These are phyloP conservation scores for Philotrypesis tridentata DNA, from an alignment of 1,140 invertebrate species.

Conservation along the genomic window DNA sequence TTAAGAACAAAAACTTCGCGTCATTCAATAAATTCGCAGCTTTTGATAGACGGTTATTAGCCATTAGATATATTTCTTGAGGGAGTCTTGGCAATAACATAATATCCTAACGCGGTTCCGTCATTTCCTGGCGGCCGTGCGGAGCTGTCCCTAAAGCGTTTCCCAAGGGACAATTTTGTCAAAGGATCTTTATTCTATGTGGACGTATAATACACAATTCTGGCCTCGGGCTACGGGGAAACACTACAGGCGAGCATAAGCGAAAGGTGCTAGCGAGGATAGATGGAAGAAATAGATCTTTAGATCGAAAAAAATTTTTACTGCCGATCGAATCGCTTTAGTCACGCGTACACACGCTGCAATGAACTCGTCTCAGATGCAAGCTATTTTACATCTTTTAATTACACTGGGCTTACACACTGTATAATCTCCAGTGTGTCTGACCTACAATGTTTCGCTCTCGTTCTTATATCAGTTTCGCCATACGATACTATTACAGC, in stretches of 20 bases:
- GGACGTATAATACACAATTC: constrained; percentile 70
- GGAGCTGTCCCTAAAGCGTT: constrained; percentile 65
- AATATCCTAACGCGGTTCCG: constrained; percentile 73
- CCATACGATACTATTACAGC: no score
- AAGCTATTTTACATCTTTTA: neutral
- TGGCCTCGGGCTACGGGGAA: constrained; percentile 65
- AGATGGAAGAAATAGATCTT: constrained; percentile 38
- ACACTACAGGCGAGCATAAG: constrained; percentile 52
- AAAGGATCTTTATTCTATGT: constrained; percentile 74
- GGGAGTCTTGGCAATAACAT: constrained; percentile 65
- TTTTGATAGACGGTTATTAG: neutral
- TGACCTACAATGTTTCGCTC: no score
- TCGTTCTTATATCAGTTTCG: no score
- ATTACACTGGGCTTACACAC: no score
- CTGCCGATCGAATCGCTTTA: neutral
- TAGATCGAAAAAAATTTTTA: constrained; percentile 40
- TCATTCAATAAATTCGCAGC: neutral
- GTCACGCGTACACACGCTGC: neutral
- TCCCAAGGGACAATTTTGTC: constrained; percentile 73
- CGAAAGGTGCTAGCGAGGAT: constrained; percentile 20
- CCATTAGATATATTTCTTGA: constrained; percentile 57
- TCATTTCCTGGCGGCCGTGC: constrained; percentile 72
- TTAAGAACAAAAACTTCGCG: no score
- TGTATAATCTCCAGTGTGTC: no score
- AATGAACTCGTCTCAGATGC: constrained; percentile 1